A percentile compares a stretch with the other conserved stretches of the same genome.
These are phyloP conservation scores for Orestias chungarensis DNA, from an alignment of 2,797 vertebrate species.

Conservation along the genomic window DNA sequence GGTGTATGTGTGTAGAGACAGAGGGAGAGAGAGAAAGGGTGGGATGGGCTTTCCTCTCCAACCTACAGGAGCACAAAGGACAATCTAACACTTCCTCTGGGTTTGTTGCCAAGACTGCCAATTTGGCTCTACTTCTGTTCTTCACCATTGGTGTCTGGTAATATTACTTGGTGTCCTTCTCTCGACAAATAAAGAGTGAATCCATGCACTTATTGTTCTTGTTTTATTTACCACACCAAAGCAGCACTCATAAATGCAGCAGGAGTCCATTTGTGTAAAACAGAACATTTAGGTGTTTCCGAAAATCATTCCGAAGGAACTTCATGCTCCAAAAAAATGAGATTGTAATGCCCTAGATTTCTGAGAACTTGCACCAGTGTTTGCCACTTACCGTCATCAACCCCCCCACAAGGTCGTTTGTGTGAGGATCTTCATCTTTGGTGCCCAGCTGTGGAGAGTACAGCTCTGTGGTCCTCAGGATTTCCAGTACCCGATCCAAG, in stretches of 20 bases:
- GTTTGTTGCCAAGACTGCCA: slow-evolving; percentile 81
- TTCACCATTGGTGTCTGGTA: slow-evolving; percentile 60
- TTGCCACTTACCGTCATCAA: slow-evolving; percentile 89
- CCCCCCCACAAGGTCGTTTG: slow-evolving; percentile 94
- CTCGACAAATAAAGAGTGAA: slow-evolving; percentile 19
- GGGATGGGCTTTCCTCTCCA: slow-evolving; percentile 76
- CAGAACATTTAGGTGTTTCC: slow-evolving; percentile 46
- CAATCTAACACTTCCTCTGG: slow-evolving; percentile 84
- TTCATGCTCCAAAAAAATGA: neutral
- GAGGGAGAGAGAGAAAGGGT: slow-evolving; percentile 18
- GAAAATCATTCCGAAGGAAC: slow-evolving; percentile 17
- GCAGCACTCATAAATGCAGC: slow-evolving; percentile 5
- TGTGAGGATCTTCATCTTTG: slow-evolving; percentile 96
- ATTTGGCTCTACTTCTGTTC: slow-evolving; percentile 76
- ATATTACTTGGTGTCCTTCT: slow-evolving; percentile 25
- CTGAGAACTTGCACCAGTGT: neutral
- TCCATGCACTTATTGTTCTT: slow-evolving; percentile 15
- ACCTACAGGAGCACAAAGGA: slow-evolving; percentile 83
- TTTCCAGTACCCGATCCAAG: slow-evolving; percentile 94
- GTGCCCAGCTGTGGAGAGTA: slow-evolving; percentile 94
- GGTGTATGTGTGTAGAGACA: slow-evolving; percentile 42
- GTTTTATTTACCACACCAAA: slow-evolving; percentile 1
- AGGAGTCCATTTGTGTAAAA: slow-evolving; percentile 27
- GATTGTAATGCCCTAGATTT: neutral
- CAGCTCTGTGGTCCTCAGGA: slow-evolving; percentile 93